Evolutionary conservation across 1,140 invertebrate genomes (phyloP).

Genomic region (Trachelipus rathkii): DNA sequence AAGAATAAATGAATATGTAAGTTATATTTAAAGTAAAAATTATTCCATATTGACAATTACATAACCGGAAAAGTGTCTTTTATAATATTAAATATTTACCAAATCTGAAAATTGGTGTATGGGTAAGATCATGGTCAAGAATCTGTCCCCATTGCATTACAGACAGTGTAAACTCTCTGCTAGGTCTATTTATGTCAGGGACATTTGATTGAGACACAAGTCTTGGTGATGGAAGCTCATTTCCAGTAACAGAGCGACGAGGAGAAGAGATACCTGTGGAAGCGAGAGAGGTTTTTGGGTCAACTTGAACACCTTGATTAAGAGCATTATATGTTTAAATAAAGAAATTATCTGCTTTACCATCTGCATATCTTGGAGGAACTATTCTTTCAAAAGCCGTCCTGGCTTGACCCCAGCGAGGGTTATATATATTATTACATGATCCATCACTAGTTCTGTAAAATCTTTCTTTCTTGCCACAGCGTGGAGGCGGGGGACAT

Average conservation of each 20-base stretch:
- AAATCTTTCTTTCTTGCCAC: slow-evolving; percentile 27
- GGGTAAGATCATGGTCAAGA: slow-evolving; percentile 59
- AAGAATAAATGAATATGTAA: not conserved
- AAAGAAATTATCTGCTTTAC: slow-evolving; percentile 53
- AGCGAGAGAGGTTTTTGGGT: slow-evolving; percentile 27
- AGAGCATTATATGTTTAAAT: too few relatives aligned
- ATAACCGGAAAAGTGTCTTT: not conserved
- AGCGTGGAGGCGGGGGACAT: slow-evolving; percentile 24
- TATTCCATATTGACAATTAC: not conserved
- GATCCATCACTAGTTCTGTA: slow-evolving; percentile 76
- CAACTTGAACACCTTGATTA: slow-evolving; percentile 27
- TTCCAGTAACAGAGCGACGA: slow-evolving; percentile 43
- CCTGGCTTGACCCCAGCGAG: slow-evolving; percentile 67
- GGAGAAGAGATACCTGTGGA: slow-evolving; percentile 47
- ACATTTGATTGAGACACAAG: slow-evolving; percentile 66
- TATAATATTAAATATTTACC: slow-evolving; percentile 20
- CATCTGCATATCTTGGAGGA: slow-evolving; percentile 74
- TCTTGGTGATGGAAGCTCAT: slow-evolving; percentile 63
- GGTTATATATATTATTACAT: slow-evolving; percentile 74
- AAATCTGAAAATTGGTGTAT: slow-evolving; percentile 42
- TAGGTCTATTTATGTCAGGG: slow-evolving; percentile 60
- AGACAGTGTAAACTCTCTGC: slow-evolving; percentile 67
- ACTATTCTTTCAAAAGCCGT: slow-evolving; percentile 74
- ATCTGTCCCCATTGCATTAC: slow-evolving; percentile 84
- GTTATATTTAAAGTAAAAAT: not conserved